Evolutionary conservation across 2,888 invertebrate genomes (phyloP).

Genomic region (Xylophagus ater): DNA sequence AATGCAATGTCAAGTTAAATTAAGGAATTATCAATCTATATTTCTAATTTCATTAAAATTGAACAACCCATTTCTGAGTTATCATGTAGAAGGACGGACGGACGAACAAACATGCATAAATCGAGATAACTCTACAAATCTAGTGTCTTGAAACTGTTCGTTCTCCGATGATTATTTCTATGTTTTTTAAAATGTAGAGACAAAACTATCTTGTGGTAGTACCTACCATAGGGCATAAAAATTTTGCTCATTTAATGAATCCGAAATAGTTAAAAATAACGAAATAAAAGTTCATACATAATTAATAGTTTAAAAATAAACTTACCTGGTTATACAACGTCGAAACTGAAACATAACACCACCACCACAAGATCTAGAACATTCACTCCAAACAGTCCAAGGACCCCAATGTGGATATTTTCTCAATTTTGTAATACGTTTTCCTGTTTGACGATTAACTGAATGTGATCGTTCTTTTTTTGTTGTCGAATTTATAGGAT

Average conservation of each 20-base stretch:
- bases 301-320: background rate
- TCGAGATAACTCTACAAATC: too few species aligned
- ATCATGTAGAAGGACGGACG: too few species aligned
- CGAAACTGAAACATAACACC: constrained; percentile 47
- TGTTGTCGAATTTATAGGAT: background rate
- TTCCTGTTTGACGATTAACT: background rate
- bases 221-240: too few species aligned
- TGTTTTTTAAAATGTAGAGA: background rate
- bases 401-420: constrained; percentile 56
- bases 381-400: constrained; percentile 69
- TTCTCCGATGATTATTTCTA: background rate
- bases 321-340: constrained; percentile 35
- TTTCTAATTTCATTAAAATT: too few species aligned
- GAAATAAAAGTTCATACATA: background rate
- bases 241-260: too few species aligned
- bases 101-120: too few species aligned
- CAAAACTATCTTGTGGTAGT: constrained; percentile 1
- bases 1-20: too few species aligned
- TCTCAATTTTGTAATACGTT: background rate
- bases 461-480: background rate
- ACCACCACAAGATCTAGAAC: constrained; percentile 74
- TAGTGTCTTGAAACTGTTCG: background rate
- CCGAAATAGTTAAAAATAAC: too few species aligned
- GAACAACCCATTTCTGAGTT: too few species aligned
- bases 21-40: too few species aligned